phyloP scores from a whole-genome alignment of 1,140 invertebrate species.

The Himalopsyche phryganea region DNA sequence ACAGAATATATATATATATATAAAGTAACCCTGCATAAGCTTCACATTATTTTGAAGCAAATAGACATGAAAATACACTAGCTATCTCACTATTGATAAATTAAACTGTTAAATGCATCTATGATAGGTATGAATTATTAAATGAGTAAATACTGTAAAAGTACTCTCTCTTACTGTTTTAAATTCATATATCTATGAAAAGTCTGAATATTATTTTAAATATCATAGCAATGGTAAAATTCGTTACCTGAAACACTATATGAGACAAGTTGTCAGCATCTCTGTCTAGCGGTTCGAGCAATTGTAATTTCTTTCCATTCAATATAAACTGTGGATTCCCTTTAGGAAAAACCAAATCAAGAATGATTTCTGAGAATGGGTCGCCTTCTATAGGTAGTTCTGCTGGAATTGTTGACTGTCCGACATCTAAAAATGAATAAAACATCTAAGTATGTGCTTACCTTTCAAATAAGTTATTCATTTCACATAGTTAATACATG shows the following conservation, averaged over 20 bases:
- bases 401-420: conserved; percentile 73
- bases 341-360: conserved; percentile 75
- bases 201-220: too few species aligned
- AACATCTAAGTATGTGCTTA: neutral
- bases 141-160: too few species aligned
- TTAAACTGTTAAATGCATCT: too few species aligned
- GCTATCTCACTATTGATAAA: too few species aligned
- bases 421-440: conserved; percentile 61
- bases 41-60: too few species aligned
- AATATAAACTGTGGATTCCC: conserved; percentile 72
- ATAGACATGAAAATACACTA: too few species aligned
- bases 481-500: too few species aligned
- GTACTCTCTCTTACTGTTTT: too few species aligned
- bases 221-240: too few species aligned
- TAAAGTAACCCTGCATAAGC: conserved; percentile 1
- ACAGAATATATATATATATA: neutral
- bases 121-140: too few species aligned
- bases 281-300: conserved; percentile 77
- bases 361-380: conserved; percentile 72
- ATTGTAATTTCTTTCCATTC: conserved; percentile 75
- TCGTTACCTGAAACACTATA: conserved; percentile 83
- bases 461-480: too few species aligned
- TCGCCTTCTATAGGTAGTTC: conserved; percentile 80
- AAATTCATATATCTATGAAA: too few species aligned
- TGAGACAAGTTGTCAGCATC: conserved; percentile 83